phyloP scores from a whole-genome alignment of 1,140 invertebrate species.

The Drosophila mauritiana region DNA sequence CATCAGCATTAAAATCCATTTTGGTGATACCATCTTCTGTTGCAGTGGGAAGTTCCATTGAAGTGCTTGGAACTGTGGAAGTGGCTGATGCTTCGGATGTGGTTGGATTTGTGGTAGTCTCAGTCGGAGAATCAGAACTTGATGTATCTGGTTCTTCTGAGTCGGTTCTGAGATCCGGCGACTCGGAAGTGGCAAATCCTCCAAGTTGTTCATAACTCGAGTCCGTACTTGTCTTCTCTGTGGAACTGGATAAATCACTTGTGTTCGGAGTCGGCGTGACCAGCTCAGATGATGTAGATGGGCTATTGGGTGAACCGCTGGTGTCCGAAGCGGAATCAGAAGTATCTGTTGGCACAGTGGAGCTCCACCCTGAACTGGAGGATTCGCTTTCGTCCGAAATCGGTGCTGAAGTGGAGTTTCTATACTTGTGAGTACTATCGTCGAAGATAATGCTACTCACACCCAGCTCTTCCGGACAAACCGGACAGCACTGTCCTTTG shows the following conservation, averaged over 20 bases:
- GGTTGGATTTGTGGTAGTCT: conserved; percentile 5
- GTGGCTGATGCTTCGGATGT: neutral
- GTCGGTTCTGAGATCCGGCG: conserved; percentile 1
- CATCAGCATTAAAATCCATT: neutral
- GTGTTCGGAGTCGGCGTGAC: neutral
- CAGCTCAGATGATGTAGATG: neutral
- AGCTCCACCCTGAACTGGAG: neutral
- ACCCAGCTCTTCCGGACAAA: conserved; percentile 34
- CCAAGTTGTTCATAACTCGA: neutral
- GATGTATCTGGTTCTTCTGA: neutral
- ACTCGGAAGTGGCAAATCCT: neutral
- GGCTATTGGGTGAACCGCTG: neutral
- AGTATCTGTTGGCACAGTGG: too few relatives aligned
- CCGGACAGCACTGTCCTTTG: conserved; percentile 54
- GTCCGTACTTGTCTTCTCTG: neutral
- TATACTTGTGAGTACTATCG: neutral
- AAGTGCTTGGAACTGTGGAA: conserved; percentile 2
- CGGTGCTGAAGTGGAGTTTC: neutral
- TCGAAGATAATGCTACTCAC: neutral
- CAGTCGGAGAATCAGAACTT: conserved; percentile 4
- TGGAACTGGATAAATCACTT: neutral
- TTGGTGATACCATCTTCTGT: neutral
- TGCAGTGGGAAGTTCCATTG: neutral
- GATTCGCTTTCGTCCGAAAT: neutral
- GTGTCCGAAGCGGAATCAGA: neutral